These are phyloP conservation scores for Ondatra zibethicus DNA, from an alignment of 2,113 vertebrate species.

Conservation along the genomic window DNA sequence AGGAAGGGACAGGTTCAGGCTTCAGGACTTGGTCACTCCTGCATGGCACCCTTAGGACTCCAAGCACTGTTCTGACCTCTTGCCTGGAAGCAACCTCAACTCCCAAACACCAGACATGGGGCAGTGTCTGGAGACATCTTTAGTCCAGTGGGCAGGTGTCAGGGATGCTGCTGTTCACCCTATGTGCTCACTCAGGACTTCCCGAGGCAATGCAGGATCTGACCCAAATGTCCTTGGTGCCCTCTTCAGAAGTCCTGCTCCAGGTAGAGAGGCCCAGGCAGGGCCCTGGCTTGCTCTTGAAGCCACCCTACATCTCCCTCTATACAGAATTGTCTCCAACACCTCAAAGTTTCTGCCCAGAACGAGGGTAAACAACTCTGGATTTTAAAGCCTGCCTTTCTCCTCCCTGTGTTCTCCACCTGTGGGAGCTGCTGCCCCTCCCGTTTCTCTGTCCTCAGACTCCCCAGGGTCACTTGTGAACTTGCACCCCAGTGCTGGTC, in stretches of 20 bases:
- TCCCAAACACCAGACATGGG: no score
- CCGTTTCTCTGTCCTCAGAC: not conserved
- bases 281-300: rapidly evolving
- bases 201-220: not conserved
- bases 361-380: no score
- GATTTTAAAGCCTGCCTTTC: not conserved
- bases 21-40: not conserved
- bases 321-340: not conserved
- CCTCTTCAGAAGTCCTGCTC: not conserved
- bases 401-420: not conserved
- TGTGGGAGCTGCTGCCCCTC: no score
- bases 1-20: not conserved
- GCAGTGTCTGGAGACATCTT: not conserved
- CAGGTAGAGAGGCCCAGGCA: not conserved
- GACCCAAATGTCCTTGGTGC: no score
- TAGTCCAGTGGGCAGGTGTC: not conserved
- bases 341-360: not conserved
- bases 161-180: not conserved
- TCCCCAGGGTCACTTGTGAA: not conserved
- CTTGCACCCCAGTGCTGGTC: not conserved
- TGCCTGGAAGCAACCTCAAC: not conserved
- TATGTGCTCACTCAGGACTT: not conserved
- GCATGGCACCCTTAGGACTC: rapidly evolving
- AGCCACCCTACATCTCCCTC: not conserved
- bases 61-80: not conserved